These are phyloP conservation scores for Volucella inanis DNA, from an alignment of 2,888 invertebrate genomes.

Conservation along the genomic window DNA sequence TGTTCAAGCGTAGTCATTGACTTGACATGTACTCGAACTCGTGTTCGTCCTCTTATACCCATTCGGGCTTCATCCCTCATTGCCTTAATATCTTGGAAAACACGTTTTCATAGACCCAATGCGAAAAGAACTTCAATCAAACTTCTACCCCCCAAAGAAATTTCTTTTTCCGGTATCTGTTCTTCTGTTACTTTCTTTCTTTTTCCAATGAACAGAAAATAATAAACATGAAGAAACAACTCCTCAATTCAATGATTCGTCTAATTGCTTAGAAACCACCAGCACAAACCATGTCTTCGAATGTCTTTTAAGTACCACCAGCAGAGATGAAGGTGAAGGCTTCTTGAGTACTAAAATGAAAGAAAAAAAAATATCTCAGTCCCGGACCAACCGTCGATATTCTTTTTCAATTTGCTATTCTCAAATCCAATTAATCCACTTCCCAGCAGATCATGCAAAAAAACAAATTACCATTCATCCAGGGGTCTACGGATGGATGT, in stretches of 20 bases:
- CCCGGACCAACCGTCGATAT: conserved; percentile 30
- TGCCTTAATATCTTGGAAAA: conserved; percentile 12
- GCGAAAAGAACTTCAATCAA: conserved; percentile 50
- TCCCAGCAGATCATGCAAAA: conserved; percentile 73
- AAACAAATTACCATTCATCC: conserved; percentile 73
- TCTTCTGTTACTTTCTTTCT: too few species aligned
- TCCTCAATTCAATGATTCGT: conserved; percentile 63
- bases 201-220: background rate
- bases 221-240: conserved; percentile 64
- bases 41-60: too few species aligned
- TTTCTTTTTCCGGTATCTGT: background rate
- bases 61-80: background rate
- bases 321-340: background rate
- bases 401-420: conserved; percentile 69
- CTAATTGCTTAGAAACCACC: conserved; percentile 72
- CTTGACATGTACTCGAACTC: too few species aligned
- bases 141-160: conserved; percentile 9
- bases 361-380: background rate
- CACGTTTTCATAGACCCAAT: conserved; percentile 14
- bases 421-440: conserved; percentile 73
- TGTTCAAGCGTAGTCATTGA: too few species aligned
- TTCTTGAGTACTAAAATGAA: background rate
- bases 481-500: conserved; percentile 4
- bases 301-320: conserved; percentile 24
- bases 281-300: conserved; percentile 51